These are phyloP conservation scores for Potorous gilbertii DNA, from an alignment of 2,797 vertebrate genomes.

Conservation along the genomic window DNA sequence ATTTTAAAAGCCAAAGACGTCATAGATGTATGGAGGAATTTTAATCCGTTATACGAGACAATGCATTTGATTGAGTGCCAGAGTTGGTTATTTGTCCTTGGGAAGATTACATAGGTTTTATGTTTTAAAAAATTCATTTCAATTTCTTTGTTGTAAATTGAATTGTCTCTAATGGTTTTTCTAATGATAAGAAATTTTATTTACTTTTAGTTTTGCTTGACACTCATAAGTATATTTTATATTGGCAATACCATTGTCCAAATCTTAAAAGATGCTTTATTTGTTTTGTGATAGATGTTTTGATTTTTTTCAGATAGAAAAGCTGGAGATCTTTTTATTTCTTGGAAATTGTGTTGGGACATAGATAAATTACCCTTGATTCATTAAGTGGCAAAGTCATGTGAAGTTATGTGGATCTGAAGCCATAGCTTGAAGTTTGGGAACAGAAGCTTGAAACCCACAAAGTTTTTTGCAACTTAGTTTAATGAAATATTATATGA, in stretches of 20 bases:
- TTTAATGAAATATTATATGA: neutral
- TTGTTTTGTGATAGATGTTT: neutral
- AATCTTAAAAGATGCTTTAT: neutral
- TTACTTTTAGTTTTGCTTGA: conserved; percentile 59
- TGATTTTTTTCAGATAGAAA: conserved; percentile 19
- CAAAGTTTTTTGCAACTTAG: conserved; percentile 47
- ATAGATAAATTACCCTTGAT: conserved; percentile 9
- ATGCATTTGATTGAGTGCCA: conserved; percentile 43
- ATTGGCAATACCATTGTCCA: conserved; percentile 27
- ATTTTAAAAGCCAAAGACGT: conserved; percentile 57
- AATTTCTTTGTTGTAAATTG: conserved; percentile 44
- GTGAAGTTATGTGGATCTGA: conserved; percentile 22
- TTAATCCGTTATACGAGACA: conserved; percentile 31
- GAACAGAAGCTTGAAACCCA: conserved; percentile 38
- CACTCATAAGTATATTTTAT: conserved; percentile 25
- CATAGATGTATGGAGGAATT: conserved; percentile 34
- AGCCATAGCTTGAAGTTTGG: conserved; percentile 36
- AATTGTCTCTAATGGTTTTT: conserved; percentile 58
- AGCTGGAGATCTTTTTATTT: conserved; percentile 39
- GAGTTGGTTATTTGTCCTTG: conserved; percentile 19
- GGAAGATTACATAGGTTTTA: conserved; percentile 40
- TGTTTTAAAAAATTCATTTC: conserved; percentile 66
- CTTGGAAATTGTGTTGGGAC: conserved; percentile 46
- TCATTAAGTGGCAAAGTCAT: neutral
- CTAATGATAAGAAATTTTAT: conserved; percentile 33